These are phyloP conservation scores for Trichonephila clavipes DNA, from an alignment of 1,140 invertebrate species.

Conservation along the genomic window DNA sequence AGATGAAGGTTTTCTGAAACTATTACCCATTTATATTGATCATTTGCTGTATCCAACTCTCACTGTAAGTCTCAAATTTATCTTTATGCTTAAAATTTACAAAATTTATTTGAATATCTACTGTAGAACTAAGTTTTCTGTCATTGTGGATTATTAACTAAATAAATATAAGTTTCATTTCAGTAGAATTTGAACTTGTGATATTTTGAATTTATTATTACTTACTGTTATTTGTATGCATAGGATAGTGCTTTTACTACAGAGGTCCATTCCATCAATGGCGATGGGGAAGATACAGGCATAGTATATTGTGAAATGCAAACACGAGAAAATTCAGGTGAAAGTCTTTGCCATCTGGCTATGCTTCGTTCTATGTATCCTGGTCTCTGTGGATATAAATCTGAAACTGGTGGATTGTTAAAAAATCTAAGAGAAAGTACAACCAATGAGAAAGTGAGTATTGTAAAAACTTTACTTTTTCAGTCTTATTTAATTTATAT, in stretches of 20 bases:
- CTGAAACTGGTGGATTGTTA: conserved; percentile 91
- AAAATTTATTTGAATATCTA: not conserved
- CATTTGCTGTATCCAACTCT: conserved; percentile 93
- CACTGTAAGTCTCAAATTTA: conserved; percentile 83
- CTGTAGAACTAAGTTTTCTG: too few relatives aligned
- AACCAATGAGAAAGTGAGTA: conserved; percentile 88
- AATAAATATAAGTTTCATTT: not conserved
- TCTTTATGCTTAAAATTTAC: not conserved
- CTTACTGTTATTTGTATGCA: conserved; percentile 41
- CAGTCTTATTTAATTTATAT: too few relatives aligned
- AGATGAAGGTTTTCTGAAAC: conserved; percentile 91
- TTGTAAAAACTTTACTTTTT: too few relatives aligned
- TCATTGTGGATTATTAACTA: too few relatives aligned
- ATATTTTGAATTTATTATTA: not conserved
- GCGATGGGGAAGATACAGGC: conserved; percentile 92
- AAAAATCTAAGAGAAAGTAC: conserved; percentile 91
- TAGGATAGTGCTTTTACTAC: conserved; percentile 90
- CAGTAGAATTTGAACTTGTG: too few relatives aligned
- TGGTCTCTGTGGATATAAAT: conserved; percentile 89
- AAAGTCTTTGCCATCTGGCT: conserved; percentile 84
- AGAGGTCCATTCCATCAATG: conserved; percentile 95
- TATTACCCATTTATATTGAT: conserved; percentile 94
- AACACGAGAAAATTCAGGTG: conserved; percentile 89
- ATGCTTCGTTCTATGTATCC: conserved; percentile 88
- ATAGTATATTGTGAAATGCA: conserved; percentile 98